Base-by-base conservation (phyloP, 2,113 vertebrate species). In the Corythornis vintsioides region DNA sequence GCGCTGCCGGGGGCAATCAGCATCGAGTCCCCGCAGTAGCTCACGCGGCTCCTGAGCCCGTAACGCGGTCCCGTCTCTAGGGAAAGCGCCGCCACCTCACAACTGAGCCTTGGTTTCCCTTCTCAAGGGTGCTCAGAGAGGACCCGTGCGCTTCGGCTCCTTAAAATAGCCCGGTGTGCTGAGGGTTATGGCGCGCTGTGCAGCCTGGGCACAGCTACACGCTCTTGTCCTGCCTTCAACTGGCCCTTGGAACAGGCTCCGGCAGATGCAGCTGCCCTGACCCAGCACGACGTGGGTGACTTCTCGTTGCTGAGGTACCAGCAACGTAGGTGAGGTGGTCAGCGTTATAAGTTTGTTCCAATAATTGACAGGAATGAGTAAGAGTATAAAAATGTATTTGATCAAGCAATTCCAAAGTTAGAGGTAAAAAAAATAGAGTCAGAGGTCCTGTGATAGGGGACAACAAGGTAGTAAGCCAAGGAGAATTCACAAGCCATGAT, bases 181-280 rank as follows among this genome's bases (percentile, higher is more conserved):
- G 9, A 31, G 24, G 40, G 7, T 28, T 28, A 10, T 0, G 8
- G 31, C 15, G 0, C 18, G 0, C 18, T 17, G 24, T 28, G 3
- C 8, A 16, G 10, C 31, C 31, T 0, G 1, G 45, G 16, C 24
- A 7, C 10, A 6, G 35, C 22, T 25, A 5, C 13, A 1, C 0
- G 4, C 4, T 0, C 9, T 33, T 56, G 13, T 29, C 18, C 25
- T 18, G 29, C 25, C 35, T 42, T 24, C 15, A 11, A 0, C 4
- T 17, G 0, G 7, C 7, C 42, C 7, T 15, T 2, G 42, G n/a
- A 53, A 5, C 5, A 4, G 42, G 6, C 33, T 61, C 31, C 42
- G 7, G 31, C 38, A 16, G 11, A 5, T 1, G 3, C 29, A 10
- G 38, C 26, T 0, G 10, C 20, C 8, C 53, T 22, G 31, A 53